Evolutionary conservation across 2,888 invertebrate genomes (phyloP).

Genomic region (Stenotaenia linearis): DNA sequence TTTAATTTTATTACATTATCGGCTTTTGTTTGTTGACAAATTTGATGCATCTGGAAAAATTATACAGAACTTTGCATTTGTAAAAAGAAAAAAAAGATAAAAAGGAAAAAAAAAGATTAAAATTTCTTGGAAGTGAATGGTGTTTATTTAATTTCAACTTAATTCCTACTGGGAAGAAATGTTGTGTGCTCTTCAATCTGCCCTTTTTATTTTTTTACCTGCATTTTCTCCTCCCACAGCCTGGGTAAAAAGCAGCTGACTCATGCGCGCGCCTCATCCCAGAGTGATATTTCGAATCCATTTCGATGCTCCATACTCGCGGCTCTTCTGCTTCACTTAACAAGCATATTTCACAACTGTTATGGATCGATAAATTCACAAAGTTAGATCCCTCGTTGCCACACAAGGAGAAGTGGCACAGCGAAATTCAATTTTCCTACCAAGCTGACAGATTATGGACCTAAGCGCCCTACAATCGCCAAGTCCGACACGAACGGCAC

Average conservation of each 20-base stretch:
- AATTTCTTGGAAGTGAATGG: background rate
- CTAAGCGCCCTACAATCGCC: conserved; percentile 27
- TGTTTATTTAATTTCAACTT: conserved; percentile 20
- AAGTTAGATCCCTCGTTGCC: conserved; percentile 31
- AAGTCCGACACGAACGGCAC: conserved; percentile 5
- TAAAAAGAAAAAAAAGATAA: background rate
- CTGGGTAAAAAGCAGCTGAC: conserved; percentile 32
- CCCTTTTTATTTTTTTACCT: conserved; percentile 29
- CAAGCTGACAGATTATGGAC: conserved; percentile 32
- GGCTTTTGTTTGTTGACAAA: conserved; percentile 10
- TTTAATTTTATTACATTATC: background rate
- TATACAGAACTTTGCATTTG: background rate
- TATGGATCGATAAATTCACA: conserved; percentile 33
- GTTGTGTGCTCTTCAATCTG: conserved; percentile 18
- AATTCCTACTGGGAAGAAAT: conserved; percentile 1
- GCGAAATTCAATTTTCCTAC: conserved; percentile 31
- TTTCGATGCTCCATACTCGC: conserved; percentile 29
- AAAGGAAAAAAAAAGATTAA: background rate
- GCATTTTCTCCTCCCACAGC: conserved; percentile 22
- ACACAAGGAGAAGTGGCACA: conserved; percentile 12
- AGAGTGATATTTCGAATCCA: conserved; percentile 33
- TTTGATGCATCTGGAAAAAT: background rate
- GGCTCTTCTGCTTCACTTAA: conserved; percentile 33
- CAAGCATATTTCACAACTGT: conserved; percentile 34
- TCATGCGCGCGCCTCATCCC: conserved; percentile 27